phyloP scores from a whole-genome alignment of 2,113 vertebrate species.

The Caloenas nicobarica region DNA sequence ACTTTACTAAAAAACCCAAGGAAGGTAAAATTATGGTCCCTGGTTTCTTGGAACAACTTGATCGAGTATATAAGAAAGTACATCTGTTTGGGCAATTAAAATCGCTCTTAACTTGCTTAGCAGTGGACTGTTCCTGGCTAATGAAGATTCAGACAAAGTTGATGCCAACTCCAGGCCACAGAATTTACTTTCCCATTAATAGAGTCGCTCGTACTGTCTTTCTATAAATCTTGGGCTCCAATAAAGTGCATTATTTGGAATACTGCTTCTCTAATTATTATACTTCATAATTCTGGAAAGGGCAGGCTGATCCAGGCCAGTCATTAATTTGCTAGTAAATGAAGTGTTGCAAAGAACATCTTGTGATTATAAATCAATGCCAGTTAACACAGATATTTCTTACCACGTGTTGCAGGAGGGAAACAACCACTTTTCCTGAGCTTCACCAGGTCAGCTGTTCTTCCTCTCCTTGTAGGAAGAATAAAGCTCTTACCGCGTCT shows the following conservation, averaged over 20 bases:
- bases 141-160: not conserved
- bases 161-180: not conserved
- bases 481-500: not conserved
- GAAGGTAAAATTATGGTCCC: not conserved
- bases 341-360: constrained; percentile 36
- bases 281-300: not conserved
- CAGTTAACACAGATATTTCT: constrained; percentile 29
- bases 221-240: not conserved
- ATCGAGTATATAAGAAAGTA: not conserved
- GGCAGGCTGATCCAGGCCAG: constrained; percentile 12
- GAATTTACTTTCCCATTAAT: not conserved
- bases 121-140: not conserved
- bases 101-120: not conserved
- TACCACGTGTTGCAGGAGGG: not conserved
- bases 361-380: constrained; percentile 18
- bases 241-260: constrained; percentile 35
- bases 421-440: not conserved
- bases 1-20: not conserved
- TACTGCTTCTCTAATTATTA: constrained; percentile 30
- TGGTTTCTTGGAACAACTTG: not conserved
- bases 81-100: not conserved
- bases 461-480: not conserved
- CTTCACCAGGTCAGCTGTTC: not conserved
- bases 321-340: constrained; percentile 35
- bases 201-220: not conserved